Conservation (phyloP, 2,888 invertebrate species). For the Griposia aprilina region DNA sequence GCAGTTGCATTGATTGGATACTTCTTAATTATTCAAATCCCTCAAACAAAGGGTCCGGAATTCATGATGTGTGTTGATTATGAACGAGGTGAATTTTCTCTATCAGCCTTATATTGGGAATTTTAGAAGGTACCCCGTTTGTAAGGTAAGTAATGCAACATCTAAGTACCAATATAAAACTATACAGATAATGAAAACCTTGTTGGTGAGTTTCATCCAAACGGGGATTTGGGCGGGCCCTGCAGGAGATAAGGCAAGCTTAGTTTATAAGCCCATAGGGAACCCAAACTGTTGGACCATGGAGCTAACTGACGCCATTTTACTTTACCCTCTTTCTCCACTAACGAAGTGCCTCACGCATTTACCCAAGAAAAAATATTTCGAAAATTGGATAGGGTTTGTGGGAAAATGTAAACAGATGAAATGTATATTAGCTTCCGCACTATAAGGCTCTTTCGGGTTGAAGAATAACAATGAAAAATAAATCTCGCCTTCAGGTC, state of each 20-base stretch:
- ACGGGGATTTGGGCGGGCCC: constrained; percentile 39
- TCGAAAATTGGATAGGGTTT: constrained; percentile 31
- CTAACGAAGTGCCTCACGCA: constrained; percentile 48
- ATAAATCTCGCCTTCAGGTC: background rate
- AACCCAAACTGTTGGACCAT: constrained; percentile 60
- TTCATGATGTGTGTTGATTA: background rate
- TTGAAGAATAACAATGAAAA: constrained; percentile 29
- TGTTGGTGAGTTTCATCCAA: constrained; percentile 32
- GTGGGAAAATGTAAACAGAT: constrained; percentile 36
- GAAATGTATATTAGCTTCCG: constrained; percentile 38
- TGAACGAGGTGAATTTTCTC: background rate
- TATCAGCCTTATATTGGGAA: background rate
- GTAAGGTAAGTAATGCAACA: too few relatives aligned
- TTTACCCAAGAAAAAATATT: constrained; percentile 45
- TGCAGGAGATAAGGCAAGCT: constrained; percentile 62
- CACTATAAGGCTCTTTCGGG: constrained; percentile 23
- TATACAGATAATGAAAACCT: constrained; percentile 54
- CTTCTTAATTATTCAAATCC: background rate
- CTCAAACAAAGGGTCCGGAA: background rate
- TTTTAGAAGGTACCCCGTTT: too few relatives aligned
- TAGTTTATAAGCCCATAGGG: constrained; percentile 65
- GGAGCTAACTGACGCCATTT: constrained; percentile 57
- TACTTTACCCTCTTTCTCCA: constrained; percentile 35
- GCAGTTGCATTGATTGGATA: constrained; percentile 1
- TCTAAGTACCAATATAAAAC: constrained; percentile 30